A percentile compares a stretch with the other conserved stretches of the same genome.
Evolutionary conservation across 1,140 invertebrate genomes (phyloP).

Genomic region (Lasaia peninsularis): DNA sequence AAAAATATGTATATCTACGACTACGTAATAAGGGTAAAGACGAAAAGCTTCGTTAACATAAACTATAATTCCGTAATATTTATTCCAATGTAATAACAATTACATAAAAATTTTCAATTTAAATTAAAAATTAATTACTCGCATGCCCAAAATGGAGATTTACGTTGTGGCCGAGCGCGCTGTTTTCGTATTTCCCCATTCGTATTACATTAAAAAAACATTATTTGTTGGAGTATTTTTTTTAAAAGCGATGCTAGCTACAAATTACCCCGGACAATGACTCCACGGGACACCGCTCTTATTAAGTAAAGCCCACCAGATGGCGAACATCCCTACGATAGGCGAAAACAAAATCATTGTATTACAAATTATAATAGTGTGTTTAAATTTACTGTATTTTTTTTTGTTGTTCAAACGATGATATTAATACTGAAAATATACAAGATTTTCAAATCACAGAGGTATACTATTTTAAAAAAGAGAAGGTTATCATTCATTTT

Average conservation of each 20-base stretch:
- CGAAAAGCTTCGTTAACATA: too few species aligned
- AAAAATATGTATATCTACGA: too few species aligned
- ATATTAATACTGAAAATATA: too few species aligned
- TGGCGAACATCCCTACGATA: conserved; percentile 31
- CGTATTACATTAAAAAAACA: conserved; percentile 63
- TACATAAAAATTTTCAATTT: too few species aligned
- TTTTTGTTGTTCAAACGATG: too few species aligned
- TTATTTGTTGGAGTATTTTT: conserved; percentile 69
- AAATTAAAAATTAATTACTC: conserved; percentile 4
- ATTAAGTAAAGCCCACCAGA: conserved; percentile 59
- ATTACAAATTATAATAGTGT: conserved; percentile 36
- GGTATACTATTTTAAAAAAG: too few species aligned
- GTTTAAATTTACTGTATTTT: conserved; percentile 1
- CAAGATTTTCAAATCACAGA: too few species aligned
- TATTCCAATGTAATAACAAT: too few species aligned
- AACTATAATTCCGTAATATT: too few species aligned
- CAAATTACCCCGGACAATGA: conserved; percentile 68
- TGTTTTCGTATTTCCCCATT: not conserved
- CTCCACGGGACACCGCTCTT: conserved; percentile 56
- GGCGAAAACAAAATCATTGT: conserved; percentile 28
- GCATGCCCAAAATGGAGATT: not conserved
- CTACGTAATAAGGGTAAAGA: too few species aligned
- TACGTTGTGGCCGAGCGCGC: not conserved
- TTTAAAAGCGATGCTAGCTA: conserved; percentile 57
- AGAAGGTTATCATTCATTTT: too few species aligned